phyloP scores from a whole-genome alignment of 2,888 invertebrate genomes.

The Dolomedes plantarius region DNA sequence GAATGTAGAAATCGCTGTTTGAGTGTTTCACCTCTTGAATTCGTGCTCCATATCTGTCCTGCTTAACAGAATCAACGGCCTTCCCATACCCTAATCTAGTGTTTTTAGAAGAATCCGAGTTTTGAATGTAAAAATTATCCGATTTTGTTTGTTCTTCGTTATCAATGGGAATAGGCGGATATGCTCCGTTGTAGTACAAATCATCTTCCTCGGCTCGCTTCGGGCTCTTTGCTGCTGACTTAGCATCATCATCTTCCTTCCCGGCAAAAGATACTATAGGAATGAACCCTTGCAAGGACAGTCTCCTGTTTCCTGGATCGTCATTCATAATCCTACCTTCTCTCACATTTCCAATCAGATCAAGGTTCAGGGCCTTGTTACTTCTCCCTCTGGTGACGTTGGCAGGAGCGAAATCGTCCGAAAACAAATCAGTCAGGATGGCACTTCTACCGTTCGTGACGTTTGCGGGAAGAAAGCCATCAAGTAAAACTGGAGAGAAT shows the following conservation, averaged over 20 bases:
- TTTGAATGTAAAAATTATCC: constrained; percentile 35
- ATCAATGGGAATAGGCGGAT: constrained; percentile 52
- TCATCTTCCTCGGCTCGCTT: constrained; percentile 33
- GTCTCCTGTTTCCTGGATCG: constrained; percentile 55
- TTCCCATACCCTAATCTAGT: constrained; percentile 31
- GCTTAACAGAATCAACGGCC: constrained; percentile 18
- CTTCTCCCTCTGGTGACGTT: constrained; percentile 62
- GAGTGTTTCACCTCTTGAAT: constrained; percentile 24
- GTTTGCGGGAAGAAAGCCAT: constrained; percentile 30
- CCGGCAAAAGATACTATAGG: constrained; percentile 72
- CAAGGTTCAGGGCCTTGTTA: constrained; percentile 51
- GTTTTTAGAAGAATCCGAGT: background rate
- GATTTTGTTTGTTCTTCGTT: constrained; percentile 43
- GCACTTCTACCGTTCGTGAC: constrained; percentile 33
- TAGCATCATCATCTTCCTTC: constrained; percentile 32
- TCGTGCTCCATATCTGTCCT: constrained; percentile 32
- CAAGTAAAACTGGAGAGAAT: constrained; percentile 19
- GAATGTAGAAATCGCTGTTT: constrained; percentile 45
- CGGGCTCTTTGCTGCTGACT: background rate
- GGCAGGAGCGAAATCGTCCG: constrained; percentile 49
- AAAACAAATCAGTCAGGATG: constrained; percentile 31
- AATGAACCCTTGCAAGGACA: constrained; percentile 73
- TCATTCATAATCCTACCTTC: constrained; percentile 73
- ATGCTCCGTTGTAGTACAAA: constrained; percentile 53
- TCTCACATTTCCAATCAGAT: constrained; percentile 34